These are phyloP conservation scores for Pantherophis alleghaniensis DNA, from an alignment of 2,797 vertebrate genomes.

Conservation along the genomic window DNA sequence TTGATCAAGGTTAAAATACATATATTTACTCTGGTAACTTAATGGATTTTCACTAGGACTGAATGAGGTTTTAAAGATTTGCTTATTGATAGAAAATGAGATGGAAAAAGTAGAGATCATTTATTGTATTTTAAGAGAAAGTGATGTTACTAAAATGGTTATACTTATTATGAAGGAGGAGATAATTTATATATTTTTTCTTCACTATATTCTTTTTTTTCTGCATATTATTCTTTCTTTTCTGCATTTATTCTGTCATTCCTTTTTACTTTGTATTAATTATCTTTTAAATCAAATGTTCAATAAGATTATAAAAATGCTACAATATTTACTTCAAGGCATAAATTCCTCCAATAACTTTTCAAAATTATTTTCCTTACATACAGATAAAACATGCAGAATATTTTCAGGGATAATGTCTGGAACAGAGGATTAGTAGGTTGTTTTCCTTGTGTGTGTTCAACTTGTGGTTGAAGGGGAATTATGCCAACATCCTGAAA, in stretches of 20 bases:
- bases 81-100: too few relatives aligned
- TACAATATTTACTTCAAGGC: background rate
- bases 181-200: too few relatives aligned
- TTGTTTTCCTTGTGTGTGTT: background rate
- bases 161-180: too few relatives aligned
- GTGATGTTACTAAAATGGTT: too few relatives aligned
- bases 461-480: background rate
- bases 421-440: background rate
- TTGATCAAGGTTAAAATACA: too few relatives aligned
- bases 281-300: background rate
- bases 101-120: too few relatives aligned
- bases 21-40: too few relatives aligned
- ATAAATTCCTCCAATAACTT: background rate
- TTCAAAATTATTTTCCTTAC: background rate
- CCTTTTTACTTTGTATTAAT: background rate
- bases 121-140: too few relatives aligned
- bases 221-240: background rate
- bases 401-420: background rate
- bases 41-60: too few relatives aligned
- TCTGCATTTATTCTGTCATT: background rate
- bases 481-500: background rate
- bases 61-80: too few relatives aligned
- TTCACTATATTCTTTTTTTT: background rate
- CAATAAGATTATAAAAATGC: background rate
- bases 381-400: background rate